Evolutionary conservation across 2,113 vertebrate species (phyloP).

Genomic region (Misgurnus anguillicaudatus): DNA sequence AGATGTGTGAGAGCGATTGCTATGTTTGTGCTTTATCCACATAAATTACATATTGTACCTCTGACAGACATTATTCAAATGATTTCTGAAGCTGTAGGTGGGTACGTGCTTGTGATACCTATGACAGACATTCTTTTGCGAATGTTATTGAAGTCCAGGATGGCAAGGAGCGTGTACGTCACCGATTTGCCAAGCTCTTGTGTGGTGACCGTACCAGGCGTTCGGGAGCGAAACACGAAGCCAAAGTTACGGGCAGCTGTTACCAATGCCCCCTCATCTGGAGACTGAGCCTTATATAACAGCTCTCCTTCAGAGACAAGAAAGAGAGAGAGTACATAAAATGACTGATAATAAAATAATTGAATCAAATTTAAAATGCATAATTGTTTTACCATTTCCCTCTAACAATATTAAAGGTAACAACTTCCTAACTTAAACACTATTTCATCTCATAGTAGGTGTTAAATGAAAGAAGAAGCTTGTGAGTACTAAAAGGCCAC

Average conservation of each 20-base stretch:
- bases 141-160: constrained; percentile 93
- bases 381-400: not conserved
- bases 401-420: constrained; percentile 13
- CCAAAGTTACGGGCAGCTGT: constrained; percentile 89
- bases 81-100: not conserved
- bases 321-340: not conserved
- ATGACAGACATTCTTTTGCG: constrained; percentile 96
- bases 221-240: constrained; percentile 90
- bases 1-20: too few relatives aligned
- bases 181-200: constrained; percentile 81
- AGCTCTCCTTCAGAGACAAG: constrained; percentile 76
- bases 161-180: constrained; percentile 90
- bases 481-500: not conserved
- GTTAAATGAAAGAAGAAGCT: not conserved
- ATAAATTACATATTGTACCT: not conserved
- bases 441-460: not conserved
- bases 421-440: constrained; percentile 8
- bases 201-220: constrained; percentile 85
- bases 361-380: not conserved
- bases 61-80: not conserved
- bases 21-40: too few relatives aligned
- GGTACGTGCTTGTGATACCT: constrained; percentile 68
- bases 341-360: constrained; percentile 18
- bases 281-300: constrained; percentile 92
- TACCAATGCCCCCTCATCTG: constrained; percentile 89